Evolutionary conservation across 1,140 invertebrate genomes (phyloP).

Genomic region (Amyelois transitella): DNA sequence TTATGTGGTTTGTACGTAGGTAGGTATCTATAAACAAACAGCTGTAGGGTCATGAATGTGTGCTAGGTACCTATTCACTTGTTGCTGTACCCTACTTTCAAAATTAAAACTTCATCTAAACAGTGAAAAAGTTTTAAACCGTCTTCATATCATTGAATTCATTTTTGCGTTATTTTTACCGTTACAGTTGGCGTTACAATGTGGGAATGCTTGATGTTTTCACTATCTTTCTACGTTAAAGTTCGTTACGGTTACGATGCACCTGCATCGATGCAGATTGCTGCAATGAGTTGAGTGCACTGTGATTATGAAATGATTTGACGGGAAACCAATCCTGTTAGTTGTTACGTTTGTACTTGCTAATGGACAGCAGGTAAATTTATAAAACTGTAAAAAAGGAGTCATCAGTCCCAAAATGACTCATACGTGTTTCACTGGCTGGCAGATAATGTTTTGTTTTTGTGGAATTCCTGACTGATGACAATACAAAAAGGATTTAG

Average conservation of each 20-base stretch:
- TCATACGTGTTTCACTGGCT: constrained; percentile 55
- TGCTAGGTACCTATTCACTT: constrained; percentile 46
- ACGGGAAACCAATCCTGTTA: constrained; percentile 42
- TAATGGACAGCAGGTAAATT: constrained; percentile 29
- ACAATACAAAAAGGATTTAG: constrained; percentile 32
- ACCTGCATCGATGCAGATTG: constrained; percentile 55
- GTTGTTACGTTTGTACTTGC: constrained; percentile 36
- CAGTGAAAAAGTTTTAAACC: constrained; percentile 57
- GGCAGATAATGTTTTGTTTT: constrained; percentile 67
- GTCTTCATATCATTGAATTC: constrained; percentile 43
- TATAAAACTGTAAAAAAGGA: constrained; percentile 37
- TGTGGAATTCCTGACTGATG: constrained; percentile 50
- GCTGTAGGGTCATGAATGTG: constrained; percentile 37
- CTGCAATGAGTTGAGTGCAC: constrained; percentile 36
- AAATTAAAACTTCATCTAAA: constrained; percentile 42
- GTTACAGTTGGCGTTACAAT: constrained; percentile 41
- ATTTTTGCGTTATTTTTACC: constrained; percentile 52
- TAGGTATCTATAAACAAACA: constrained; percentile 35
- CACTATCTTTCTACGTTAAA: constrained; percentile 29
- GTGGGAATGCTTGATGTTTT: constrained; percentile 49
- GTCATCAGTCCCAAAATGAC: constrained; percentile 60
- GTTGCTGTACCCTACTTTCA: constrained; percentile 64
- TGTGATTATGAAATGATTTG: constrained; percentile 36
- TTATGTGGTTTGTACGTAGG: constrained; percentile 9
- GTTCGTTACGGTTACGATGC: constrained; percentile 55